Base-by-base conservation (phyloP, 2,888 invertebrate species). In the Drosophila macrospina region DNA sequence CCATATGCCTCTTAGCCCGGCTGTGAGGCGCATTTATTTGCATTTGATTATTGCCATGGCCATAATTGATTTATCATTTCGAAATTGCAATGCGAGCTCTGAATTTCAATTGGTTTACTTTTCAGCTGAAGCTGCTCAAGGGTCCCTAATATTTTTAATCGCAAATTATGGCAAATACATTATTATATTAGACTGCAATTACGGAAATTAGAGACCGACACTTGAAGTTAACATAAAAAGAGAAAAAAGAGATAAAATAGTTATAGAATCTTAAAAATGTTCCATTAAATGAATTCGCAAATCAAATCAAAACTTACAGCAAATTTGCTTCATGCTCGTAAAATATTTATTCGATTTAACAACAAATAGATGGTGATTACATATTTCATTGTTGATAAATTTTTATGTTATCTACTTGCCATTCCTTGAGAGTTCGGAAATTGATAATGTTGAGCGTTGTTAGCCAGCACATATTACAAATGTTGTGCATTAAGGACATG, bases 401-500 rank as follows among this genome's bases (percentile, higher is more conserved):
- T 48, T 45, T 57, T 48, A 48, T 50, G 41, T 52, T 11, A 10
- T 34, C 34, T 44, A 51, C 37, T 36, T 3, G 24, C n/a, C 8
- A 47, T 34, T 51, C 10, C 15, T 13, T 24, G 13, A 47, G 24
- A 39, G 54, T 32, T 61, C 26, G 34, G 44, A 59, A 71, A 66
- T 65, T 78, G 65, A 68, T 68, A 64, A 68, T 62, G 55, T 54
- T 42, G 41, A 54, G 51, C 64, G 62, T 69, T 75, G 34, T 30
- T 55, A 37, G 74, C 24, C 56, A 39, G 44, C 65, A 37, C 45
- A 68, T 69, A 67, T 80, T 80, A 82, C 86, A 78, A 82, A 86
- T 86, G 78, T 82, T 82, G 80, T 73, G 80, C 83, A 86, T 83
- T 86, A 83, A 75, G 70, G 59, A 69, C 78, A 83, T 86, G 74